Conservation (phyloP, 2,888 invertebrate genomes). For the Apotomis capreana region DNA sequence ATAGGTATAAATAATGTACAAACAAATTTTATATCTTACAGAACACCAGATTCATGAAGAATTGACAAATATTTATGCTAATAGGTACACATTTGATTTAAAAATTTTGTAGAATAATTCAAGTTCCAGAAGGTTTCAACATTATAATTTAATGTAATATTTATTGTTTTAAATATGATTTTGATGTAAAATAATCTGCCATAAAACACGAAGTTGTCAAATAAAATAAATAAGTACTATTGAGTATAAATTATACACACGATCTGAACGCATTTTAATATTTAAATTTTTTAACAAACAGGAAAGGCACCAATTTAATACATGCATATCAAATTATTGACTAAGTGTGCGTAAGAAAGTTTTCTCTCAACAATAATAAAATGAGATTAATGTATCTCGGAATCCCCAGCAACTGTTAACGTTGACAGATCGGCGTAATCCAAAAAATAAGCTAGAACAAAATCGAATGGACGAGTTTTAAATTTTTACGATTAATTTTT, state of each 20-base stretch:
- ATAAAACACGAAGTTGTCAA: neutral
- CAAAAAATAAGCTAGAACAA: neutral
- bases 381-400: neutral
- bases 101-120: neutral
- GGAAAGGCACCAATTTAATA: constrained; percentile 23
- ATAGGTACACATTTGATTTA: neutral
- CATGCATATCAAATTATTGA: neutral
- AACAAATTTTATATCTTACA: constrained; percentile 20
- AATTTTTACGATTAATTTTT: no score
- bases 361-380: neutral
- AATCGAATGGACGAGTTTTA: no score
- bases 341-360: constrained; percentile 14
- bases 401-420: neutral
- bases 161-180: neutral
- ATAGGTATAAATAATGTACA: neutral
- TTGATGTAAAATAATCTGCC: neutral
- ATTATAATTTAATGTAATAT: neutral
- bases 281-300: constrained; percentile 11
- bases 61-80: neutral
- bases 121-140: neutral
- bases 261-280: neutral
- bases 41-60: neutral
- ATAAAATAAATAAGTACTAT: neutral
- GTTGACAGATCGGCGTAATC: neutral
- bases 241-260: neutral